Percentiles rank a stretch among this genome's conserved stretches.
phyloP scores from a whole-genome alignment of 2,888 invertebrate genomes.

The Torymus aiolomorphi region DNA sequence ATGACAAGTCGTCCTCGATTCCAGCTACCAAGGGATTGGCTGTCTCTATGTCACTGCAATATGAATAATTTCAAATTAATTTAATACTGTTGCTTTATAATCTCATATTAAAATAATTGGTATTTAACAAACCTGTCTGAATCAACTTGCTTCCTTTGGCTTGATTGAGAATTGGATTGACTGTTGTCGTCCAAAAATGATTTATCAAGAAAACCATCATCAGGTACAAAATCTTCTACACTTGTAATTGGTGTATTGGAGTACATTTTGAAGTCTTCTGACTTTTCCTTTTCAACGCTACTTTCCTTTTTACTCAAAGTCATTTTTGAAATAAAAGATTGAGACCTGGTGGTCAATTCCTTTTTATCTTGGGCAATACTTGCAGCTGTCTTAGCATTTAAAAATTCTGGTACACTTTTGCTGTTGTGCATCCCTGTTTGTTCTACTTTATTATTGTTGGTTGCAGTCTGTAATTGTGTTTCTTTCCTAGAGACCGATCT shows the following conservation, averaged over 20 bases:
- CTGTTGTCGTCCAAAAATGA: constrained; percentile 85
- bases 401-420: constrained; percentile 39
- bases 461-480: constrained; percentile 1
- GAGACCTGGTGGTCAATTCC: constrained; percentile 62
- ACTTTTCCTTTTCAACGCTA: constrained; percentile 66
- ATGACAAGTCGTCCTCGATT: constrained; percentile 89
- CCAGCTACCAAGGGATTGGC: constrained; percentile 89
- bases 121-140: constrained; percentile 77
- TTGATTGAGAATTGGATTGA: constrained; percentile 73
- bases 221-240: constrained; percentile 85
- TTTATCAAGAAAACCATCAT: constrained; percentile 85
- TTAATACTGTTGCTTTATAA: not conserved
- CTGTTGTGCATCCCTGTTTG: constrained; percentile 27
- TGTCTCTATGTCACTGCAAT: constrained; percentile 81
- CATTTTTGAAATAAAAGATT: constrained; percentile 71
- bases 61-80: constrained; percentile 23
- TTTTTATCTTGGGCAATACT: constrained; percentile 62
- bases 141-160: constrained; percentile 74
- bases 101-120: constrained; percentile 10
- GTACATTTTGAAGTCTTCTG: constrained; percentile 52
- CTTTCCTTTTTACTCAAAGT: constrained; percentile 70
- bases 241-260: constrained; percentile 72
- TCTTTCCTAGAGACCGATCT: constrained; percentile 67
- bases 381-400: constrained; percentile 30
- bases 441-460: constrained; percentile 17